Percentiles rank a stretch among this genome's conserved stretches.
phyloP scores from a whole-genome alignment of 2,888 invertebrate species.

The Stratiomys singularior region DNA sequence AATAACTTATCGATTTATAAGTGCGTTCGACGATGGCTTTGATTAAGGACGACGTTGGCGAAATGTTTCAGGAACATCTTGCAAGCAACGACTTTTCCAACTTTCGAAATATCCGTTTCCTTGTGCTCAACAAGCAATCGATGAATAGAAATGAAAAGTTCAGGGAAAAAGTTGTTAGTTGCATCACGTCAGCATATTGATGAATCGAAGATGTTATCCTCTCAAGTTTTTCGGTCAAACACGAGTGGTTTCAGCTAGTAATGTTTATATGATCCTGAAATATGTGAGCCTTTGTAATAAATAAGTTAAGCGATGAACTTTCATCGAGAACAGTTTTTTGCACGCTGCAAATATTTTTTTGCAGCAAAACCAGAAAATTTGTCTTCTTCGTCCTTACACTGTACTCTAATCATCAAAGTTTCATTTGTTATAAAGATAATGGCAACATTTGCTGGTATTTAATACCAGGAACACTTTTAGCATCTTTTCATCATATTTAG shows the following conservation, averaged over 20 bases:
- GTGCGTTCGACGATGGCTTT: slow-evolving; percentile 9
- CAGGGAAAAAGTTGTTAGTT: slow-evolving; percentile 10
- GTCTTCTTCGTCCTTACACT: too few species aligned
- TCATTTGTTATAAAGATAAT: too few species aligned
- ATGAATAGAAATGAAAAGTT: not conserved
- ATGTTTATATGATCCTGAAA: too few species aligned
- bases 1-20: slow-evolving; percentile 28
- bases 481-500: too few species aligned
- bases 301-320: too few species aligned
- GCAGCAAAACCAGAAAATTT: too few species aligned
- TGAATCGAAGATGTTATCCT: slow-evolving; percentile 11
- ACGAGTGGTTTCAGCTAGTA: not conserved
- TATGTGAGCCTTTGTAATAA: too few species aligned
- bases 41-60: slow-evolving; percentile 22
- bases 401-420: too few species aligned
- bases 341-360: too few species aligned
- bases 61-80: not conserved
- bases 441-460: too few species aligned
- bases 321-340: too few species aligned
- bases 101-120: not conserved
- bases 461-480: too few species aligned
- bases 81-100: not conserved
- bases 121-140: not conserved
- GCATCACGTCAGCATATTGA: slow-evolving; percentile 25
- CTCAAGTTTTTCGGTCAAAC: not conserved